Evolutionary conservation across 2,888 invertebrate genomes (phyloP), one percentile per base, ranked within the genome.

Genomic region (Rambutsinella grinnellia): DNA sequence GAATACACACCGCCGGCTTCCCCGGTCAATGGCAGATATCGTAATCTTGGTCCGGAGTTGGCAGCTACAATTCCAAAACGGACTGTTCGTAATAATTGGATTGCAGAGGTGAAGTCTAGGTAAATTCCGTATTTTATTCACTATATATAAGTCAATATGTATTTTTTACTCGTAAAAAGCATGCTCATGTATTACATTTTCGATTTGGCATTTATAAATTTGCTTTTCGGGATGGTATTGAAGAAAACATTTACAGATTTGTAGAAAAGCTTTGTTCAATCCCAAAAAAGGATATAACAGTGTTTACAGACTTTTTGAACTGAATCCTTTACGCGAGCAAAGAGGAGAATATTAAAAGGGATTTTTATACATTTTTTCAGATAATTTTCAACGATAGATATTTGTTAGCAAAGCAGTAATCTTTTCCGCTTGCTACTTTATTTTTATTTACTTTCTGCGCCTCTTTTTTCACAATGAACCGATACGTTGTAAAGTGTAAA

Each of bases 61-160:
- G 82, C 83, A 53, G 83, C 83, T 19, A 82, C 82, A 17, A 83
- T 83, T 75, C 83, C 83, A 49, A 83, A 81, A 71, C 80, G 83
- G 54, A 75, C 75, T 23, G 72, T 80, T 24, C 75, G 76, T 57
- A 78, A 78, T 61, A 80, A 70, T 71, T 80, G 80, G 80, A 80
- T 80, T 53, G 70, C 78, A 6, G 80, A 78, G 47, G 77, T 79
- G 27, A 79, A 79, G 68, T 75, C 77, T 28, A 79, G 79, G 80
- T 80, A 78, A 61, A 60, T n/a, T n/a, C n/a, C n/a, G n/a, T n/a
- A n/a, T n/a, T n/a, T n/a, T n/a, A n/a, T n/a, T n/a, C n/a, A 6
- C 17, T 6, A 3, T 46, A 6, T 46, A 21, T 15, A 49, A 49
- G 49, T 49, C 17, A 8, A 51, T 51, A 8, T 10, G 51, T 51